Evolutionary conservation across 1,140 invertebrate genomes (phyloP).

Genomic region (Drosophila littoralis): DNA sequence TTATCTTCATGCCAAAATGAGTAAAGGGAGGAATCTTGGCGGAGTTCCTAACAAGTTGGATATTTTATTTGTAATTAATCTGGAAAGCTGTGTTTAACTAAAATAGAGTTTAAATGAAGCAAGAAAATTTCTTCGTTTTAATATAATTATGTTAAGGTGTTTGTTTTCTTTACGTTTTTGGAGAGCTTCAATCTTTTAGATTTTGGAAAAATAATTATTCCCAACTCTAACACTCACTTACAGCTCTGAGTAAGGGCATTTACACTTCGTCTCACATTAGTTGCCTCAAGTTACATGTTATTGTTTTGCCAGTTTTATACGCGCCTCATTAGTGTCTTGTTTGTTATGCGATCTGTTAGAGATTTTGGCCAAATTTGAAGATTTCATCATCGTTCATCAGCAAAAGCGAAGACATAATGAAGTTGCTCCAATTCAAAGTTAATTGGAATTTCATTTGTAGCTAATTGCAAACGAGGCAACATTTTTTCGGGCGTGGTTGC

Average conservation of each 20-base stretch:
- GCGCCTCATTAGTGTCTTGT: slow-evolving; percentile 71
- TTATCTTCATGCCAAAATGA: too few species aligned
- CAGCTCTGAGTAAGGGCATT: slow-evolving; percentile 11
- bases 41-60: too few species aligned
- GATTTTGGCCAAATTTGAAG: slow-evolving; percentile 53
- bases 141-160: too few species aligned
- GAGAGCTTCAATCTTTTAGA: too few species aligned
- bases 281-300: neutral
- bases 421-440: slow-evolving; percentile 72
- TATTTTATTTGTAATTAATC: too few species aligned
- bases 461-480: slow-evolving; percentile 40
- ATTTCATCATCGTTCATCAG: slow-evolving; percentile 56
- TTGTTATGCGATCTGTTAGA: slow-evolving; percentile 74
- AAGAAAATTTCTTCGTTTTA: too few species aligned
- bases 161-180: neutral
- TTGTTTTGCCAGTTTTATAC: slow-evolving; percentile 28
- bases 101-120: too few species aligned
- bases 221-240: too few species aligned
- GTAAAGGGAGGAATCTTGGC: too few species aligned
- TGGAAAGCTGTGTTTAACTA: too few species aligned
- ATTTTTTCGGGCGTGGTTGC: slow-evolving; percentile 10
- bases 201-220: too few species aligned
- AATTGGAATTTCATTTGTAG: slow-evolving; percentile 73
- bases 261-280: neutral
- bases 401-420: slow-evolving; percentile 55